Percentiles rank a stretch among this genome's conserved stretches.
phyloP scores from a whole-genome alignment of 2,888 invertebrate genomes.

The Diarsia mendica region DNA sequence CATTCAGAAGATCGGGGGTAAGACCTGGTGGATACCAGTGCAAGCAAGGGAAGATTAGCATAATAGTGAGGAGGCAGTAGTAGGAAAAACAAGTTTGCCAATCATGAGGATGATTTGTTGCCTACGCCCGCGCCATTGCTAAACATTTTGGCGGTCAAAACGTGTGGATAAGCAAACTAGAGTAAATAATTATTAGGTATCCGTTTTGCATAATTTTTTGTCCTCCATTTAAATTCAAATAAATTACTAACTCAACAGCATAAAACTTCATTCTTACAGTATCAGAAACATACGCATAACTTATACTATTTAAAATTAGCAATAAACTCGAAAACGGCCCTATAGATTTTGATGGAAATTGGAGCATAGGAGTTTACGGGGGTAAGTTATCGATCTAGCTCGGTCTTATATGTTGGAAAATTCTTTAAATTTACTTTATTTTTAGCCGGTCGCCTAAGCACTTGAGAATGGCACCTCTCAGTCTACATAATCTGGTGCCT shows the following conservation, averaged over 20 bases:
- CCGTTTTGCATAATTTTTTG: background rate
- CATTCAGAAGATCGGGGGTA: background rate
- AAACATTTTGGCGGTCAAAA: background rate
- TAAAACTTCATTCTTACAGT: background rate
- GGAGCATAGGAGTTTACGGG: too few species aligned
- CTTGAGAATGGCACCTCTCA: constrained; percentile 54
- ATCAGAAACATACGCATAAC: background rate
- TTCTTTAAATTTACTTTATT: too few species aligned
- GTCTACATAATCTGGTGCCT: constrained; percentile 49
- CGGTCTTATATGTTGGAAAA: too few species aligned
- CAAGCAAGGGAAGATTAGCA: background rate
- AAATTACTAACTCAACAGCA: background rate
- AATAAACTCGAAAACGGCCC: too few species aligned
- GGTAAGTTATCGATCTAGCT: too few species aligned
- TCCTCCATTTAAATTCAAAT: background rate
- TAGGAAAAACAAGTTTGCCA: background rate
- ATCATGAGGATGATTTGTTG: background rate
- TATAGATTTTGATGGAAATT: too few species aligned
- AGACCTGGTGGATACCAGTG: background rate
- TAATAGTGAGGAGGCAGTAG: background rate
- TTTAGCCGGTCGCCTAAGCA: too few species aligned
- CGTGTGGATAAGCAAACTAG: background rate
- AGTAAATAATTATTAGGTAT: background rate
- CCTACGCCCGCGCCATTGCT: background rate
- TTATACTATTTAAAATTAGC: too few species aligned